Conservation (phyloP, 2,888 invertebrate genomes). For the Shargacucullia verbasci region DNA sequence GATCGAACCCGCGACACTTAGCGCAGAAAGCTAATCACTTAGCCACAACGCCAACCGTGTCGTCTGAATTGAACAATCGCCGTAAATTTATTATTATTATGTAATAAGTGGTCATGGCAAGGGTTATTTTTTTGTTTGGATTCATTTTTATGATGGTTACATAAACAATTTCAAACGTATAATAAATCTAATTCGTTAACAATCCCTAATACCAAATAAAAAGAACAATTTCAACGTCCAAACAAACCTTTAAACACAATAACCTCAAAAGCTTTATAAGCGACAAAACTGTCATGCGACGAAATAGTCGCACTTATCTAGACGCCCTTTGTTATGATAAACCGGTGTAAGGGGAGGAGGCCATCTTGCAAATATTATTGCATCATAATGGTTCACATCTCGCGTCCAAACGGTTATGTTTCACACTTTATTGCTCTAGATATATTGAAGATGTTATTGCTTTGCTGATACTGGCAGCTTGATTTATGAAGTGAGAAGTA, state of each 20-base stretch:
- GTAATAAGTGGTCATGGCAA: no score
- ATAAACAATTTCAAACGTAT: no score
- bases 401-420: constrained; percentile 48
- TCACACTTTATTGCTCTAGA: constrained; percentile 59
- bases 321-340: constrained; percentile 57
- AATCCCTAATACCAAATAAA: no score
- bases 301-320: constrained; percentile 24
- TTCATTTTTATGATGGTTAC: no score
- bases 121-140: no score
- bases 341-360: constrained; percentile 51
- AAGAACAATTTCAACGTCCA: no score
- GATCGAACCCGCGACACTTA: no score
- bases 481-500: not conserved
- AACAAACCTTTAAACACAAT: not conserved
- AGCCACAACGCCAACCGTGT: no score
- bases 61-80: no score
- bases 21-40: no score
- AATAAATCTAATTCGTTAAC: no score
- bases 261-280: not conserved
- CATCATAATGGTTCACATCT: constrained; percentile 58
- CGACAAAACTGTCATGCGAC: constrained; percentile 32
- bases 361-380: constrained; percentile 70
- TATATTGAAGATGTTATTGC: constrained; percentile 19
- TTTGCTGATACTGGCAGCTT: not conserved
- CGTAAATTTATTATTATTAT: no score